A percentile compares a stretch with the other conserved stretches of the same genome.
phyloP scores from a whole-genome alignment of 2,113 vertebrate species.

The Gnathonemus longibarbis region DNA sequence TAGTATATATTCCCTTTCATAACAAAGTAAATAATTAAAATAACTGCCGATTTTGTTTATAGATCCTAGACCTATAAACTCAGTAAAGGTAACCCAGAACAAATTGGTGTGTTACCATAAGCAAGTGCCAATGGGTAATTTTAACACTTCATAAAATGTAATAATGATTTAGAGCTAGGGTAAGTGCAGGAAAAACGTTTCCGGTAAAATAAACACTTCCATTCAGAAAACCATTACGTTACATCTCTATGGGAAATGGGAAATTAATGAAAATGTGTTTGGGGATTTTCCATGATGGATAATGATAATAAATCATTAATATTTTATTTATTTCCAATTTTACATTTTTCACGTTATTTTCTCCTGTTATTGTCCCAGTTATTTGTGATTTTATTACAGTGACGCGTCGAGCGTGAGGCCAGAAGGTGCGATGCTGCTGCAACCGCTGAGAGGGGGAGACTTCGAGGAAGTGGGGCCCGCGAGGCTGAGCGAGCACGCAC shows the following conservation, averaged over 20 bases:
- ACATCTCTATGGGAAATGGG: background rate
- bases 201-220: slow-evolving; percentile 36
- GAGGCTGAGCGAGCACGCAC: background rate
- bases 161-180: slow-evolving; percentile 30
- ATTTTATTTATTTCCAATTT: background rate
- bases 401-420: background rate
- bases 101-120: slow-evolving; percentile 65
- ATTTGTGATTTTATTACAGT: background rate
- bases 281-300: background rate
- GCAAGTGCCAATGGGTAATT: slow-evolving; percentile 60
- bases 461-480: background rate
- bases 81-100: slow-evolving; percentile 53
- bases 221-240: slow-evolving; percentile 14
- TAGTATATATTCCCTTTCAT: background rate
- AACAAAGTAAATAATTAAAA: background rate
- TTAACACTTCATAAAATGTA: slow-evolving; percentile 66
- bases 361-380: background rate
- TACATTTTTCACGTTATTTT: background rate
- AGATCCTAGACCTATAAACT: slow-evolving; percentile 34
- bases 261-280: slow-evolving; percentile 2
- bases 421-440: too few species aligned
- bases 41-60: background rate
- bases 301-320: background rate
- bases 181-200: slow-evolving; percentile 26
- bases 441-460: background rate